phyloP scores from a whole-genome alignment of 2,797 vertebrate species.

The Aphelocoma californica region DNA sequence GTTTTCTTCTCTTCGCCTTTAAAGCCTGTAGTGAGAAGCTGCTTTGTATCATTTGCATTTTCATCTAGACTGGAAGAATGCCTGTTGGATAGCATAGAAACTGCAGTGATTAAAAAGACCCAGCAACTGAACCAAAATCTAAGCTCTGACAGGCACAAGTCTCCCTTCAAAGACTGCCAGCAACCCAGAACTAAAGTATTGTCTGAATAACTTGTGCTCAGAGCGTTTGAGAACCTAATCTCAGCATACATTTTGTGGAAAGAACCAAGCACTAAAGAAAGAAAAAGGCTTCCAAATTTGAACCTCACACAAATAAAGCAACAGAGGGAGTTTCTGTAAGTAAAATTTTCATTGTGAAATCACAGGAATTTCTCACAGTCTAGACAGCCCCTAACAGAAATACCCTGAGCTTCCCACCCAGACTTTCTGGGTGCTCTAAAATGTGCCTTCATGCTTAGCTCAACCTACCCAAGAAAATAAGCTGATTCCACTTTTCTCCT shows the following conservation, averaged over 20 bases:
- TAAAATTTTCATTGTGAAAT: neutral
- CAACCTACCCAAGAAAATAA: neutral
- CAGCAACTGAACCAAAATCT: slow-evolving; percentile 32
- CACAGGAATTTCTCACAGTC: neutral
- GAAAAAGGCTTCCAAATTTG: neutral
- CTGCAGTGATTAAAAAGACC: slow-evolving; percentile 32
- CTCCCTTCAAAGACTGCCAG: slow-evolving; percentile 45
- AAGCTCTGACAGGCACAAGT: slow-evolving; percentile 22
- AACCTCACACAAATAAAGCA: neutral
- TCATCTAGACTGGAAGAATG: slow-evolving; percentile 30
- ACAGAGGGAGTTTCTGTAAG: neutral
- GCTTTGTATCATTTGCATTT: slow-evolving; percentile 54
- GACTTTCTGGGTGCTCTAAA: neutral
- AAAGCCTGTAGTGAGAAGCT: neutral
- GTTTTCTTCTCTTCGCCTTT: slow-evolving; percentile 2
- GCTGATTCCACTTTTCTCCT: neutral
- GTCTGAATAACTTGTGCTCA: slow-evolving; percentile 4
- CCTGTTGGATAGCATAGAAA: slow-evolving; percentile 30
- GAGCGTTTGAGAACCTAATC: slow-evolving; percentile 25
- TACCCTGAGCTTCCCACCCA: neutral
- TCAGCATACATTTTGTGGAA: neutral
- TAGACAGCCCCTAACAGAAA: neutral
- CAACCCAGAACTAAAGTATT: slow-evolving; percentile 30
- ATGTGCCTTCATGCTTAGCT: neutral
- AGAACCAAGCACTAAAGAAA: neutral